Base-by-base conservation (phyloP, 2,888 invertebrate species). In the Folsomia manolachei region DNA sequence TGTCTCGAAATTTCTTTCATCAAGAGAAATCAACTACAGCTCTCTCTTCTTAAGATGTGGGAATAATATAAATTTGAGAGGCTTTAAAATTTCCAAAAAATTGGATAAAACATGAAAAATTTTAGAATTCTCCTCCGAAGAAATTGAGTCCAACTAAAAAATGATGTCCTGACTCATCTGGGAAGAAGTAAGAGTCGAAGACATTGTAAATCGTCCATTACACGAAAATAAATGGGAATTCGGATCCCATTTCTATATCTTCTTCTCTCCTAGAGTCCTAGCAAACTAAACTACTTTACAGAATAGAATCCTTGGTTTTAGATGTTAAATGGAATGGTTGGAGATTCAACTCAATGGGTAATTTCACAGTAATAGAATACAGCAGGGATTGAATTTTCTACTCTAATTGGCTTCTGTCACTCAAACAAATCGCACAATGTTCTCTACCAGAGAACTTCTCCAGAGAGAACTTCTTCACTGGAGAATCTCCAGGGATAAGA, bases 321-420 rank as follows among this genome's bases (percentile, higher is more conserved):
- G n/a, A n/a, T n/a, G n/a, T n/a, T n/a, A n/a, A n/a, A n/a, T n/a
- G 39, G 39, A 39, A 39, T 39, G 39, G 39, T 39, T 39, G 39
- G 39, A 39, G 39, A 39, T 39, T 39, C 7, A 14, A 14, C 77
- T 76, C 79, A 78, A 81, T 80, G 81, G 81, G 80, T 81, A 81
- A 81, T 81, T 81, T 79, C 80, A 78, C 77, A 77, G 80, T 81
- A 80, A 80, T 81, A 79, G 81, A 81, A 81, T 79, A 79, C 77
- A 78, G 79, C 79, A 80, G 80, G 80, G 81, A 81, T 81, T 81
- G 80, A 81, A 81, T 81, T 81, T 80, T 81, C 81, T 79, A 79
- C 80, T 81, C 80, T 81, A 81, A 81, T 81, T 81, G 81, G 81
- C 80, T 81, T n/a, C 80, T 81, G 81, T 81, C 81, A 81, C 77